These are phyloP conservation scores for Megaceryle alcyon DNA, from an alignment of 2,797 vertebrate species.

Conservation along the genomic window DNA sequence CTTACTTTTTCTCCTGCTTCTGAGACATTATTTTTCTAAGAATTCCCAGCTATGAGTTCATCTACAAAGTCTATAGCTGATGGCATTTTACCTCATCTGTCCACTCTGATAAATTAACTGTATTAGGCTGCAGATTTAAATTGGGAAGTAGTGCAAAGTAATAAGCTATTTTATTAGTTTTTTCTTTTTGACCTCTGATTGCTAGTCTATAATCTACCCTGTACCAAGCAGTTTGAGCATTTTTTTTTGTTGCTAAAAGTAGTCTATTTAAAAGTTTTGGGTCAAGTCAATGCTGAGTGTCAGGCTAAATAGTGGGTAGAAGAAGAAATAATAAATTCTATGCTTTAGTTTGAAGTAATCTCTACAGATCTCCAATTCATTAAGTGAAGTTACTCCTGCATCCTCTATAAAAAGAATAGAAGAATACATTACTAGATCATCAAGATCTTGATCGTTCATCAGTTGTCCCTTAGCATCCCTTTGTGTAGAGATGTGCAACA, in stretches of 20 bases:
- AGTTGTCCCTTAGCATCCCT: neutral
- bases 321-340: neutral
- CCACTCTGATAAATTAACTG: conserved; percentile 43
- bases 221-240: conserved; percentile 1
- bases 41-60: neutral
- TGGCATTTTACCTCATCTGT: neutral
- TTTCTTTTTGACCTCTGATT: conserved; percentile 8
- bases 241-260: neutral
- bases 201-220: conserved; percentile 42
- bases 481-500: neutral
- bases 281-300: neutral
- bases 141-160: neutral
- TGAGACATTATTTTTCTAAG: neutral
- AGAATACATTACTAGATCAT: neutral
- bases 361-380: neutral
- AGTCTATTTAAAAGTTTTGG: neutral
- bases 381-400: neutral
- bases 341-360: neutral
- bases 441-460: neutral
- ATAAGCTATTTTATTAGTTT: conserved; percentile 27
- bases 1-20: neutral
- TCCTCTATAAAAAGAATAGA: neutral
- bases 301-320: neutral
- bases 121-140: neutral
- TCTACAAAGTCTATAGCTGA: neutral